A percentile compares a stretch with the other conserved stretches of the same genome.
Conservation (phyloP, 2,888 invertebrate species). For the Himalopsyche japonica region DNA sequence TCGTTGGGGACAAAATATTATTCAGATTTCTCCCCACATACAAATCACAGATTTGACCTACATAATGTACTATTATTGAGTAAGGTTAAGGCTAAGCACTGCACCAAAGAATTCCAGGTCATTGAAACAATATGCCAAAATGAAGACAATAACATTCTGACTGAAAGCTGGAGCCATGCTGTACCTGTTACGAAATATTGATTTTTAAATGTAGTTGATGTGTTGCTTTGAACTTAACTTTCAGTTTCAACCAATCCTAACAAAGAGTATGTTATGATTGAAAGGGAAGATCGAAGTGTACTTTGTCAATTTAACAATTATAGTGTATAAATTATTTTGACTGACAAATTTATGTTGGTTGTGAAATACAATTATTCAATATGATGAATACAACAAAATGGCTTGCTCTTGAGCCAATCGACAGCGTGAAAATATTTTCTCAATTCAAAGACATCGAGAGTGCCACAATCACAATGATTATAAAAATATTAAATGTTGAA, state of each 20-base stretch:
- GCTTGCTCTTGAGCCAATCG: constrained; percentile 60
- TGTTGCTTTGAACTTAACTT: constrained; percentile 35
- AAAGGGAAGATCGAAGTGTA: neutral
- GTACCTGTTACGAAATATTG: constrained; percentile 54
- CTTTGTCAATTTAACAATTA: neutral
- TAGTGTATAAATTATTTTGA: no score
- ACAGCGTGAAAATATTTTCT: constrained; percentile 56
- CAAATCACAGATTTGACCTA: constrained; percentile 15
- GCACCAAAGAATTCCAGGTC: constrained; percentile 20
- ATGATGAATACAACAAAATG: constrained; percentile 53
- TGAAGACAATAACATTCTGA: constrained; percentile 8
- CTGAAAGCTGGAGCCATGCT: constrained; percentile 47
- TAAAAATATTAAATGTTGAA: constrained; percentile 51
- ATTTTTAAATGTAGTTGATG: constrained; percentile 43
- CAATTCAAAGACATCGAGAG: constrained; percentile 59
- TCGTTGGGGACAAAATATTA: neutral
- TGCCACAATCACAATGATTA: constrained; percentile 49
- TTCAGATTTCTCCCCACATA: neutral
- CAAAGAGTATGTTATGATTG: neutral
- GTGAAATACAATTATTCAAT: neutral
- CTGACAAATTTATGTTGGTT: neutral
- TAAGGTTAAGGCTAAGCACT: constrained; percentile 26
- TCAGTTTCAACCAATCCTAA: constrained; percentile 16
- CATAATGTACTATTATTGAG: neutral
- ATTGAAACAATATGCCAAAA: constrained; percentile 6